phyloP scores from a whole-genome alignment of 1,140 invertebrate genomes.

The Chlorops oryzae region DNA sequence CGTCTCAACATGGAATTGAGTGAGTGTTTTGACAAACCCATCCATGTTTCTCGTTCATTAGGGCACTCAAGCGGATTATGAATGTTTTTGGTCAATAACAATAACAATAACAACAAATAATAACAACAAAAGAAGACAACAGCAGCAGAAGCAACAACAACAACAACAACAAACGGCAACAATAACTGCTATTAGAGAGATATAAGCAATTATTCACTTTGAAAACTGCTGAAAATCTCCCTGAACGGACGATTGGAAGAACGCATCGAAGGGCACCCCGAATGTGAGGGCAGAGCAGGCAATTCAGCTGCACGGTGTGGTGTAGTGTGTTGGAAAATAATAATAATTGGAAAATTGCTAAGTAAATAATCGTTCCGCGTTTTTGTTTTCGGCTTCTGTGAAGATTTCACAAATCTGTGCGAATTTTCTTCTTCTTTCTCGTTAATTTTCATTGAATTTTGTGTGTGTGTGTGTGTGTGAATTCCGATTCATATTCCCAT shows the following conservation, averaged over 20 bases:
- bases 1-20: background rate
- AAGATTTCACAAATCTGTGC: no score
- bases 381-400: background rate
- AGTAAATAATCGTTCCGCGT: background rate
- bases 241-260: background rate
- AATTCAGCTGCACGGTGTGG: background rate
- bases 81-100: background rate
- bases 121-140: no score
- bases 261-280: background rate
- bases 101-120: constrained; percentile 3
- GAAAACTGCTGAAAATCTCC: constrained; percentile 14
- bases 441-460: no score
- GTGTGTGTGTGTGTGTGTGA: no score
- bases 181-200: constrained; percentile 12
- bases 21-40: background rate
- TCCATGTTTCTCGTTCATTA: background rate
- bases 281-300: background rate
- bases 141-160: no score
- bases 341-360: background rate
- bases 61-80: background rate
- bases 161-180: no score
- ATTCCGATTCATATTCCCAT: no score
- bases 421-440: no score
- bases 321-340: background rate
- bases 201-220: constrained; percentile 18